Evolutionary conservation across 2,797 vertebrate genomes (phyloP), one percentile per base, ranked within the genome.

Genomic region (Hippopotamyrus pictus): DNA sequence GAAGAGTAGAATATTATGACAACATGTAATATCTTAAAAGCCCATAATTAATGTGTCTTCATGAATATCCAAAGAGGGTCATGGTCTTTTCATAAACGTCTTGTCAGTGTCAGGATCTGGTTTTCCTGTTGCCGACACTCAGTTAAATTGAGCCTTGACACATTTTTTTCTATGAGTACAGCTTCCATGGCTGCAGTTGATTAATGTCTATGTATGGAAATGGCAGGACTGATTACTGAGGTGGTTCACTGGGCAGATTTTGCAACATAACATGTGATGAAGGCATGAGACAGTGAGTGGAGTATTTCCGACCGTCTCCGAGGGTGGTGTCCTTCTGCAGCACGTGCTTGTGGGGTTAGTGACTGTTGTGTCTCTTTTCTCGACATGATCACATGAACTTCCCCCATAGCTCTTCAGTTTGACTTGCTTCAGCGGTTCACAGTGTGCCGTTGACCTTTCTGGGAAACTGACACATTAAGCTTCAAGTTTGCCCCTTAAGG

Each of bases 301-400:
- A 17, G 51, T 25, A 29, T 44, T 59, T 65, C 54, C 29, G 19
- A 7, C 29, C 0, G 11, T 69, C 82, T 87, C 37, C 0, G 48
- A 53, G 79, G 22, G 44, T 54, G 84, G 59, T n/a, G 22, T 50
- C 82, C n/a, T 0, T n/a, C 29, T 12, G 17, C 29, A 69, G n/a
- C 57, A 22, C 37, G 41, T 37, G 57, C 44, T 86, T 37, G 8
- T 44, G 57, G 25, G 12, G 83, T 90, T 89, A 88, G 8, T 65
- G 41, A 19, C 83, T 87, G 65, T 89, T 87, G 82, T 91, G 89
- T 86, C 44, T 73, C 7, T 90, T 86, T 86, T 48, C 90, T 90
- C 91, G 65, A 8, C 87, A 73, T 59, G 91, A 89, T 93, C 93
- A 94, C 92, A 92, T 93, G 93, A 93, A 89, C 25, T 83, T 89